phyloP scores from a whole-genome alignment of 1,140 invertebrate species.

The Papilio glaucus region DNA sequence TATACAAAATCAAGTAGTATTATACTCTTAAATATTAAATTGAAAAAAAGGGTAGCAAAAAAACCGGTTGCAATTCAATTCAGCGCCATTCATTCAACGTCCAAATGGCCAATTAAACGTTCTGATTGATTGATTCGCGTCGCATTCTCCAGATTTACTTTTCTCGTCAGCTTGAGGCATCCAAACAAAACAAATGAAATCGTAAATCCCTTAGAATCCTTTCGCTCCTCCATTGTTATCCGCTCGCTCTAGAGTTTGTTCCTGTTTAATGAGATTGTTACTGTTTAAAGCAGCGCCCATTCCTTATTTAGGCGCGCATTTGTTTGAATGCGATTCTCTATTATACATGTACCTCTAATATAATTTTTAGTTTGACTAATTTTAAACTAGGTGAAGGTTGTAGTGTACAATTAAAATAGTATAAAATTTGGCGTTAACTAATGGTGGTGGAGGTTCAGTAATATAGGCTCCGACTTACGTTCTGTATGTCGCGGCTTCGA shows the following conservation, averaged over 20 bases:
- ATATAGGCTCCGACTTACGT: too few species aligned
- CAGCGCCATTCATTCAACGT: slow-evolving; percentile 8
- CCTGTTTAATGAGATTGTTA: slow-evolving; percentile 44
- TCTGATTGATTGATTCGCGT: slow-evolving; percentile 35
- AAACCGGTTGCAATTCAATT: slow-evolving; percentile 20
- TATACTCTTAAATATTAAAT: not conserved
- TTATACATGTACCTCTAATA: not conserved
- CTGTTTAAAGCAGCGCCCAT: slow-evolving; percentile 24
- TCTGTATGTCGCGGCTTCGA: too few species aligned
- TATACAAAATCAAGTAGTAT: too few species aligned
- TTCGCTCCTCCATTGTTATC: slow-evolving; percentile 27
- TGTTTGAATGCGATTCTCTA: not conserved
- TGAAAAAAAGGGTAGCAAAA: not conserved
- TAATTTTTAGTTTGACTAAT: not conserved
- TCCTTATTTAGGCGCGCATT: slow-evolving; percentile 18
- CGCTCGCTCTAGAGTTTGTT: slow-evolving; percentile 25
- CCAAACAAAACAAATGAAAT: slow-evolving; percentile 36
- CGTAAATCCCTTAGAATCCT: slow-evolving; percentile 36
- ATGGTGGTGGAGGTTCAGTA: too few species aligned
- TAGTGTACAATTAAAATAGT: too few species aligned
- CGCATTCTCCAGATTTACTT: slow-evolving; percentile 34
- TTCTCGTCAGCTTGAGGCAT: not conserved
- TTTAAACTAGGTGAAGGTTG: not conserved
- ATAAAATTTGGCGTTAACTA: too few species aligned
- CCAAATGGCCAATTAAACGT: slow-evolving; percentile 30